phyloP scores from a whole-genome alignment of 92 coral and sea anemone genomes.

The Nematostella vectensis region DNA sequence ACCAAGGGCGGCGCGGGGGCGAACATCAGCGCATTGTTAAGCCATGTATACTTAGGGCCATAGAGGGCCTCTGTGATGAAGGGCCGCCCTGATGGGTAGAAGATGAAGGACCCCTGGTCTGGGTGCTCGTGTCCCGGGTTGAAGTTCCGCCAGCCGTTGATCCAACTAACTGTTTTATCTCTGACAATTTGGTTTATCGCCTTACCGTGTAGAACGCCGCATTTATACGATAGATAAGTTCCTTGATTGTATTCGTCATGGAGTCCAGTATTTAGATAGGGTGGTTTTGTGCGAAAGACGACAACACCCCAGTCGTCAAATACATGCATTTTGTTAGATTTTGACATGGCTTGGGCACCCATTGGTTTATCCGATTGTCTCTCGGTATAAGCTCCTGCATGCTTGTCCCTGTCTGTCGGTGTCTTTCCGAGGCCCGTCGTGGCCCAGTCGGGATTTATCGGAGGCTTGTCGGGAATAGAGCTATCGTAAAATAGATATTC shows the following conservation, averaged over 20 bases:
- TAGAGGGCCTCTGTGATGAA: conserved; percentile 78
- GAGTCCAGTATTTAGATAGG: no score
- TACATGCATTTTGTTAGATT: conserved; percentile 30
- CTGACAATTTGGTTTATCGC: conserved; percentile 59
- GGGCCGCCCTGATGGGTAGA: conserved; percentile 60
- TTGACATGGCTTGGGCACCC: not conserved
- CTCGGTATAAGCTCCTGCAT: no score
- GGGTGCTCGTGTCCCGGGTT: conserved; percentile 96
- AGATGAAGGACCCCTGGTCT: conserved; percentile 89
- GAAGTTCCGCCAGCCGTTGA: conserved; percentile 43
- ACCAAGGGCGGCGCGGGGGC: conserved; percentile 20
- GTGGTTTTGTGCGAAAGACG: conserved; percentile 16
- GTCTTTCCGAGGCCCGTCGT: not conserved
- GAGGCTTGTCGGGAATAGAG: conserved; percentile 29
- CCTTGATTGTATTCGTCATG: not conserved
- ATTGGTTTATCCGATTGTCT: no score
- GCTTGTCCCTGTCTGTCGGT: not conserved
- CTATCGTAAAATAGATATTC: conserved; percentile 72
- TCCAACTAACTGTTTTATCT: conserved; percentile 32
- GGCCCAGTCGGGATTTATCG: conserved; percentile 14
- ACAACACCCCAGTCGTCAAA: conserved; percentile 93
- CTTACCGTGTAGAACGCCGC: conserved; percentile 75
- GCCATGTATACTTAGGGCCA: conserved; percentile 92
- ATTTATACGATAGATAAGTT: conserved; percentile 70
- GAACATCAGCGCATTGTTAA: conserved; percentile 67